Evolutionary conservation across 2,797 vertebrate genomes (phyloP), one percentile per base, ranked within the genome.

Genomic region (Molossus alvarezi): DNA sequence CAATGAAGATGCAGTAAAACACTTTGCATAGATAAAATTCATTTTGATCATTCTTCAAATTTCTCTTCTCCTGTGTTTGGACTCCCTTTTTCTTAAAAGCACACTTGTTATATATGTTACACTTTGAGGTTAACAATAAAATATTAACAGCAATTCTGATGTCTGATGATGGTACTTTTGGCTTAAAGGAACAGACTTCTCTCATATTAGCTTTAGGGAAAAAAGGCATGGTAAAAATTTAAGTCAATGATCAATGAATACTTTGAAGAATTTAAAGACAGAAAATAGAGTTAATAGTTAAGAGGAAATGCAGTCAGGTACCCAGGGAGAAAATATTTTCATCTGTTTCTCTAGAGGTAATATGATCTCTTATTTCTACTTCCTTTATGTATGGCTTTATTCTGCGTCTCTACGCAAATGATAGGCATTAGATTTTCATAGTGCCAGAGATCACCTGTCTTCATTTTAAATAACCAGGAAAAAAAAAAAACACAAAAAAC

Each of bases 21-120:
- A 73, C 18, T 88, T 93, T 37, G 65, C 15, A 55, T 87, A 60
- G 21, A 65, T 93, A 55, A 83, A 84, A 85, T 80, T 91, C 45
- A 82, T 94, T 89, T 92, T 41, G 18, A 25, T 80, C 12, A 64
- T 73, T 71, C 18, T 71, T 73, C 45, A 69, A 81, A 3, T 80
- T 62, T 88, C 13, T 51, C 4, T 96, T 95, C 9, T 67, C 17
- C 55, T 83, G 13, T 80, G 23, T 25, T 73, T 80, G 25, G 27
- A 71, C 15, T 71, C 27, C 12, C 87, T 41, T 23, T 65, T 69
- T 55, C n/a, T 33, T 82, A 88, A 89, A 84, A 83, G 17, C 10
- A 64, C 20, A 75, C 21, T 69, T 75, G 33, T 25, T 84, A 37
- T 64, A 17, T 83, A 55, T 89, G 27, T 85, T 89, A 37, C 57